These are phyloP conservation scores for Polypedilum vanderplanki DNA, from an alignment of 1,140 invertebrate species.

Conservation along the genomic window DNA sequence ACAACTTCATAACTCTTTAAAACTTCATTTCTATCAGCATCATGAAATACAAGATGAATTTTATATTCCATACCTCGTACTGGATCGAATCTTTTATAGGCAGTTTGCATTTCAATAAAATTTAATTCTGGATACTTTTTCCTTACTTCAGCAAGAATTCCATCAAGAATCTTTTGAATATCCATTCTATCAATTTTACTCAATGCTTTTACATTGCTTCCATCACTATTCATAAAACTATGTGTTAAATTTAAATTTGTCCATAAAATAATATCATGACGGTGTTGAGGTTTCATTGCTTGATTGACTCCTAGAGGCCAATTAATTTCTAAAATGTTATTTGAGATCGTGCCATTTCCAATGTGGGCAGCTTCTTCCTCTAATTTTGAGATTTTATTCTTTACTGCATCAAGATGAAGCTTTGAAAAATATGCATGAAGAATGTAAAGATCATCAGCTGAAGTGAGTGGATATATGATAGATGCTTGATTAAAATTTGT, in stretches of 20 bases:
- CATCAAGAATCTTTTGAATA: conserved; percentile 58
- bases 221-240: conserved; percentile 65
- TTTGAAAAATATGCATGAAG: conserved; percentile 63
- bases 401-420: conserved; percentile 47
- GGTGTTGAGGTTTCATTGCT: conserved; percentile 57
- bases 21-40: conserved; percentile 34
- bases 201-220: conserved; percentile 51
- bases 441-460: conserved; percentile 58
- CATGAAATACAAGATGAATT: conserved; percentile 60
- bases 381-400: conserved; percentile 47
- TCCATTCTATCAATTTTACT: conserved; percentile 57
- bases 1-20: conserved; percentile 51
- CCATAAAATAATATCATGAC: conserved; percentile 83
- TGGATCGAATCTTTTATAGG: conserved; percentile 79
- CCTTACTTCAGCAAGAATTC: conserved; percentile 50
- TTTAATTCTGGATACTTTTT: conserved; percentile 50
- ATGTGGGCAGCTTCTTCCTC: conserved; percentile 42
- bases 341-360: conserved; percentile 45
- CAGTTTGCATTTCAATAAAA: conserved; percentile 59
- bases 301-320: conserved; percentile 79
- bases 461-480: conserved; percentile 57
- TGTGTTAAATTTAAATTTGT: conserved; percentile 78
- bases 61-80: conserved; percentile 83
- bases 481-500: conserved; percentile 51
- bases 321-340: conserved; percentile 47